Conservation (phyloP, 2,797 vertebrate genomes). For the Zenarchopterus dispar region DNA sequence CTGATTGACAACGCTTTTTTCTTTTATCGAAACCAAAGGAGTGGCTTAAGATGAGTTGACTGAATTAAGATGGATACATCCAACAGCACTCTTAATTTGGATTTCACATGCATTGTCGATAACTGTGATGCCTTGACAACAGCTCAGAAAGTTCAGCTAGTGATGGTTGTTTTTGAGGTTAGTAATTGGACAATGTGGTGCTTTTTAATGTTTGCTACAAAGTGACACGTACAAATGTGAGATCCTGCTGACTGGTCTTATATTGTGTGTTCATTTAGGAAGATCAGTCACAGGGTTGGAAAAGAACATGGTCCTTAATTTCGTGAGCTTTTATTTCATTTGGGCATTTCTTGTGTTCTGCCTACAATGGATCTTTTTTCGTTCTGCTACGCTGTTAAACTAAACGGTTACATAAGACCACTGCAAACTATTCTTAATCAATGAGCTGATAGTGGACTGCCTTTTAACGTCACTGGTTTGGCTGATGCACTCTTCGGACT, state of each 20-base stretch:
- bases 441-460: slow-evolving; percentile 58
- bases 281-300: slow-evolving; percentile 33
- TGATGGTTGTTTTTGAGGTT: slow-evolving; percentile 40
- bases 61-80: slow-evolving; percentile 74
- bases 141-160: slow-evolving; percentile 56
- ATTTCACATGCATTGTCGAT: slow-evolving; percentile 65
- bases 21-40: slow-evolving; percentile 75
- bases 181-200: slow-evolving; percentile 65
- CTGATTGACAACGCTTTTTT: slow-evolving; percentile 80
- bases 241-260: slow-evolving; percentile 18
- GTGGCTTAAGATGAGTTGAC: slow-evolving; percentile 59
- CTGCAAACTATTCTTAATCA: slow-evolving; percentile 66
- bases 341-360: slow-evolving; percentile 18
- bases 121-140: slow-evolving; percentile 54
- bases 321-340: slow-evolving; percentile 58
- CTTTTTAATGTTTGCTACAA: slow-evolving; percentile 6
- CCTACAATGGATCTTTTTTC: slow-evolving; percentile 8
- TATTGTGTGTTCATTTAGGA: slow-evolving; percentile 32
- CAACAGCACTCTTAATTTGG: slow-evolving; percentile 66
- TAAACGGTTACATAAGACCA: slow-evolving; percentile 62
- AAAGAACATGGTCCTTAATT: slow-evolving; percentile 33
- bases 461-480: slow-evolving; percentile 59
- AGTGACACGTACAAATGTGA: slow-evolving; percentile 9
- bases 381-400: slow-evolving; percentile 5
- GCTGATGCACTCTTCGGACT: slow-evolving; percentile 70